Evolutionary conservation across 2,113 vertebrate genomes (phyloP).

Genomic region (Ariopsis seemanni): DNA sequence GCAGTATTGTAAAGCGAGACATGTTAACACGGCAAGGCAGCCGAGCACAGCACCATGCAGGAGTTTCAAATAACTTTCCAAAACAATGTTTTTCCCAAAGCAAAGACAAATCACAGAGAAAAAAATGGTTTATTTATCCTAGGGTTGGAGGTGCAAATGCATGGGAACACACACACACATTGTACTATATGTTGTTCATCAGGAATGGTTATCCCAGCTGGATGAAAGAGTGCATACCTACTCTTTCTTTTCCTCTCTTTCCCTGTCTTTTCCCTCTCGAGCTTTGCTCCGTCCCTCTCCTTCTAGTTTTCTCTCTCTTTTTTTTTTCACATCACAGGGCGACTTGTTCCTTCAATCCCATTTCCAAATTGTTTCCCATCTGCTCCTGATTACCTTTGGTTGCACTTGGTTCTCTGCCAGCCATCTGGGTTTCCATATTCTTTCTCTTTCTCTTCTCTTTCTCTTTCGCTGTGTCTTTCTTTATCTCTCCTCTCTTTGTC

Average conservation of each 20-base stretch:
- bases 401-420: slow-evolving; percentile 75
- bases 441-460: slow-evolving; percentile 64
- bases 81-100: slow-evolving; percentile 44
- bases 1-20: slow-evolving; percentile 18
- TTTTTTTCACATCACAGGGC: slow-evolving; percentile 65
- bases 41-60: slow-evolving; percentile 9
- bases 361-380: slow-evolving; percentile 76
- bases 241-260: slow-evolving; percentile 18
- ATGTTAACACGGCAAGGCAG: slow-evolving; percentile 23
- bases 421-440: slow-evolving; percentile 71
- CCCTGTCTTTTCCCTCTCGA: slow-evolving; percentile 40
- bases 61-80: slow-evolving; percentile 48
- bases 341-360: slow-evolving; percentile 69
- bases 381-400: slow-evolving; percentile 80
- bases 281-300: slow-evolving; percentile 32
- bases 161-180: slow-evolving; percentile 33
- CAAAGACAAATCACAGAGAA: slow-evolving; percentile 29
- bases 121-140: slow-evolving; percentile 35
- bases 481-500: slow-evolving; percentile 56
- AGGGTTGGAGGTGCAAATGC: slow-evolving; percentile 20
- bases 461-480: slow-evolving; percentile 59
- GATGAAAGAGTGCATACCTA: slow-evolving; percentile 38
- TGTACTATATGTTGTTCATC: slow-evolving; percentile 51
- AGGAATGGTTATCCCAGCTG: slow-evolving; percentile 61
- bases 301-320: slow-evolving; percentile 36